Evolutionary conservation across 2,797 vertebrate species (phyloP), one percentile per base, ranked within the genome.

Genomic region (Phataginus tetradactyla): DNA sequence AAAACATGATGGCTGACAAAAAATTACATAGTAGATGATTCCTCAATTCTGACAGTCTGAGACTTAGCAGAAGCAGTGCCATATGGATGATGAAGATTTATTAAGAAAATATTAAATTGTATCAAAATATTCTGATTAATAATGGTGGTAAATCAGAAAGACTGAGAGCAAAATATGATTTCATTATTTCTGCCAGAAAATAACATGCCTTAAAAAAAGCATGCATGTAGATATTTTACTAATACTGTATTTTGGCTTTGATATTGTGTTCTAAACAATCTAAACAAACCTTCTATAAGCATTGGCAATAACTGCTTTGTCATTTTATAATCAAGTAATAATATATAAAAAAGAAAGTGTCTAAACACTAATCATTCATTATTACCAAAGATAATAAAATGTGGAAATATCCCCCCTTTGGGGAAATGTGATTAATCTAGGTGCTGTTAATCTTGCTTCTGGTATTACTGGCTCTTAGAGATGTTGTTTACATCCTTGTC

Each of bases 101-200:
- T 85, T 17, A 81, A 74, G 15, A 94, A 86, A 92, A 84, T 78
- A 4, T 69, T 42, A 83, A 53, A 21, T 83, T 89, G 5, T 68
- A 42, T 92, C n/a, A 68, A 88, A 91, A 85, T 77, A 88, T 37
- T 64, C 32, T 86, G 17, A 95, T 86, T 80, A 72, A 86, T 68
- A 83, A 14, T 51, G 29, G 3, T 9, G 12, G 25, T 77, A 59
- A 53, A 42, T 53, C 39, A 96, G 63, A 86, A 93, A 95, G 10
- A 66, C 29, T 37, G 37, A 17, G 6, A 84, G 10, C 8, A 81
- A 68, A 78, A 71, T 69, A 53, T n/a, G 79, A 72, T 83, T 95
- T 75, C 2, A 91, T 83, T 93, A 37, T 77, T 77, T 66, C 20
- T 95, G 18, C 49, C 23, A 85, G n/a, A 79, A 86, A 77, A 2